Percentiles rank a stretch among this genome's conserved stretches.
These are phyloP conservation scores for Sylvietta virens DNA, from an alignment of 2,113 vertebrate species.

Conservation along the genomic window DNA sequence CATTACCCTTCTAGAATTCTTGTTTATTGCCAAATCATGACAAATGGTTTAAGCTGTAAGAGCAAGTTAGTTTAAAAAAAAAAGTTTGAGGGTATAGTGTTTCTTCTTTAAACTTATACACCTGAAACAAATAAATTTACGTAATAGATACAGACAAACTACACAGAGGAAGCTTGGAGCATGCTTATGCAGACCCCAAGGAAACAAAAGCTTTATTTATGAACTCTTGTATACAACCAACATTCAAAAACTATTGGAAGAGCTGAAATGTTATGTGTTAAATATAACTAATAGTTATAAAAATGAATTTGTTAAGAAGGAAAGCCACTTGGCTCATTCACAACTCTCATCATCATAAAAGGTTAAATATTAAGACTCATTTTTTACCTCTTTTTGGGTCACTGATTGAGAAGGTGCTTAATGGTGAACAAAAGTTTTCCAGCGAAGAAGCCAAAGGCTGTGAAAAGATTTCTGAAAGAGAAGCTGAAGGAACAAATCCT, in stretches of 20 bases:
- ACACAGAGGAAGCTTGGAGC: background rate
- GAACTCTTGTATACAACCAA: background rate
- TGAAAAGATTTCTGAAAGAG: slow-evolving; percentile 73
- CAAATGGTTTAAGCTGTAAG: background rate
- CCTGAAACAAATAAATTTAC: background rate
- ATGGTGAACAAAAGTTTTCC: slow-evolving; percentile 79
- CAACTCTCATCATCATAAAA: background rate
- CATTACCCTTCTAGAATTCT: background rate
- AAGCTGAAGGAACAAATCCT: slow-evolving; percentile 70
- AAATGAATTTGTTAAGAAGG: background rate
- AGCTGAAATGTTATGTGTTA: background rate
- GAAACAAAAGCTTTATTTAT: background rate
- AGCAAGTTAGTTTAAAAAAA: background rate
- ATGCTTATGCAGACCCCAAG: background rate
- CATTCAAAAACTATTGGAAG: background rate
- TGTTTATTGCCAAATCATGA: background rate
- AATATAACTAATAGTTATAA: background rate
- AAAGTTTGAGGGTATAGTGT: background rate
- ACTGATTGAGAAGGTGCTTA: slow-evolving; percentile 82
- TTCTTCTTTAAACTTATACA: background rate
- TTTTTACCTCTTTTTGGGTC: slow-evolving; percentile 85
- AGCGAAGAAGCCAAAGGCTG: slow-evolving; percentile 78
- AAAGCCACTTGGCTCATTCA: background rate
- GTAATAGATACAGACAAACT: background rate
- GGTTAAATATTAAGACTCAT: background rate